Base-by-base conservation (phyloP, 2,113 vertebrate genomes). In the Aldabrachelys gigantea region DNA sequence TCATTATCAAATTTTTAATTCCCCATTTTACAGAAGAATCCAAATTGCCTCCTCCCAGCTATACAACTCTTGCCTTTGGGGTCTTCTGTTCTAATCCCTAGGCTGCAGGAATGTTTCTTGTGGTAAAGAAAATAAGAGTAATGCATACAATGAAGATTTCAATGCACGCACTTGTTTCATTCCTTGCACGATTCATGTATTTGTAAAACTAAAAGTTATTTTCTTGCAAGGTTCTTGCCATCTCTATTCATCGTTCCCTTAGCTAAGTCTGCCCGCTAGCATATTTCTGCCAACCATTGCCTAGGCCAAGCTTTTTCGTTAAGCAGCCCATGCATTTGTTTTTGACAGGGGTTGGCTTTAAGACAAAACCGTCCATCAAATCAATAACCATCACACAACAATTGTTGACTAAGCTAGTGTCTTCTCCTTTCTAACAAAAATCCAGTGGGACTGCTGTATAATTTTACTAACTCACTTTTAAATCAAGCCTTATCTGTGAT, bases 301-400 rank as follows among this genome's bases (percentile, higher is more conserved):
- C 38, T 35, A 62, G 80, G 93, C 10, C 8, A 8, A 95, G 86
- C 65, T 79, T 50, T 97, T 97, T 92, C 92, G 94, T 95, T 92
- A 90, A 97, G 62, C 38, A 94, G 50, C 24, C 83, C 24, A 89
- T 93, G 87, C 29, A 81, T 97, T 97, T 96, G 76, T 81, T 97
- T 97, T 96, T 97, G 94, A 96, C 91, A 96, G 84, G 92, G 52
- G 57, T 94, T 98, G 95, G 88, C 92, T 91, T 95, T 90, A 96
- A 96, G 97, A 96, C 76, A 97, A 96, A 98, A 94, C 62, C 75
- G 95, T 97, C 91, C 38, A 87, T 96, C 93, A 97, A 89, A 97
- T 97, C 90, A 97, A 96, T 97, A 98, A 93, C 88, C 84, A 79
- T 97, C 89, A 96, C 85, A 84, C 85, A 97, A 90, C 47, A 93